Base-by-base conservation (phyloP, 2,797 vertebrate genomes). In the Gobio occitaniae region DNA sequence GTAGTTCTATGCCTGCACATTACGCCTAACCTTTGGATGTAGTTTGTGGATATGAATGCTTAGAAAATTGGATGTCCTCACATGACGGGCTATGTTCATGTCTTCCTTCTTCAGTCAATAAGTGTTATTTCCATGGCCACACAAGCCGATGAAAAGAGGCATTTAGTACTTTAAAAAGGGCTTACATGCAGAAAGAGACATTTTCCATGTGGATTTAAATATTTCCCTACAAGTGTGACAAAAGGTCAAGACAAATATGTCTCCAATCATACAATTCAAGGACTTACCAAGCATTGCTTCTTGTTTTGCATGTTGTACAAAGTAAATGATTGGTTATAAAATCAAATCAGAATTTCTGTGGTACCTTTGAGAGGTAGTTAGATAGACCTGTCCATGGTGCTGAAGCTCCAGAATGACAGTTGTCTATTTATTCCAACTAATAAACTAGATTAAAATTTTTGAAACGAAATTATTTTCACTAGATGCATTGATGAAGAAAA, bases 121-220 rank as follows among this genome's bases (percentile, higher is more conserved):
- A 69, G 69, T 68, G 41, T 52, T 66, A 85, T 84, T 84, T 84
- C 82, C 75, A 85, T 79, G 83, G 83, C 61, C 56, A 85, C 83
- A 72, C 80, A 75, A 50, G 9, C 74, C 48, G 36, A 78, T 48
- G 47, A 69, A 59, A 69, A 68, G 21, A 76, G n/a, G 52, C 44
- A 77, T 86, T 81, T 38, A 44, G 13, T 19, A 48, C 47, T 83
- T n/a, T 52, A 54, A 72, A 59, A 72, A 2, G 2, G 32, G 16
- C 13, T 63, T 61, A n/a, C 21, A 65, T 75, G 70, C 15, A 74
- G 56, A 63, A 38, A 38, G 48, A 61, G 3, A 21, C 21, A 69
- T 68, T 54, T 84, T n/a, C 47, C 38, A 66, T 44, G 29, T 36
- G n/a, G 13, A 17, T 74, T 44, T 65, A 3, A 74, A 65, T 36